Evolutionary conservation across 2,888 invertebrate species (phyloP).

Genomic region (Chesias legatella): DNA sequence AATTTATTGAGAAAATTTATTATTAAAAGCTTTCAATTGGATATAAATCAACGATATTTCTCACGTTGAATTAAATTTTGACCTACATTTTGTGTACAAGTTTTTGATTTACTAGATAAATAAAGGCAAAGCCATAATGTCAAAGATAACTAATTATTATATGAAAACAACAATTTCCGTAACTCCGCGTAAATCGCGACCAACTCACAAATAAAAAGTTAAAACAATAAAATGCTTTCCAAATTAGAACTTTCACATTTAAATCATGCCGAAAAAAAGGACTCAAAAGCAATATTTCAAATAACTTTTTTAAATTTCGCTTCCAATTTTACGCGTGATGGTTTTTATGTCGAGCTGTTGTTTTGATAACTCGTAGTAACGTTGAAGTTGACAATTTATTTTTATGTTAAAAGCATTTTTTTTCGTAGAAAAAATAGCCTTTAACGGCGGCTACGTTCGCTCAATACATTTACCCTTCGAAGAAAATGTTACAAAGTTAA

Average conservation of each 20-base stretch:
- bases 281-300: neutral
- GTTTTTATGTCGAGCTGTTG: constrained; percentile 7
- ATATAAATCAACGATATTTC: too few relatives aligned
- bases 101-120: too few relatives aligned
- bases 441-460: too few relatives aligned
- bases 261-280: neutral
- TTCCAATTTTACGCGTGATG: constrained; percentile 14
- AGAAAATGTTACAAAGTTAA: constrained; percentile 2
- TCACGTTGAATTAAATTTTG: too few relatives aligned
- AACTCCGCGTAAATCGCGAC: too few relatives aligned
- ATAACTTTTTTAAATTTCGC: neutral
- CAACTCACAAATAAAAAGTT: neutral
- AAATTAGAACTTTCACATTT: neutral
- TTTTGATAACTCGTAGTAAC: neutral
- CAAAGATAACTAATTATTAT: too few relatives aligned
- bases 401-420: neutral
- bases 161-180: too few relatives aligned
- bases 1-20: too few relatives aligned
- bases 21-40: too few relatives aligned
- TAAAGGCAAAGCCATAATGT: too few relatives aligned
- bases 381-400: neutral
- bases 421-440: too few relatives aligned
- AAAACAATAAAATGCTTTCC: neutral
- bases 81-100: too few relatives aligned
- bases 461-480: neutral